Conservation (phyloP, 2,888 invertebrate genomes). For the Apomyelois bistriatella region DNA sequence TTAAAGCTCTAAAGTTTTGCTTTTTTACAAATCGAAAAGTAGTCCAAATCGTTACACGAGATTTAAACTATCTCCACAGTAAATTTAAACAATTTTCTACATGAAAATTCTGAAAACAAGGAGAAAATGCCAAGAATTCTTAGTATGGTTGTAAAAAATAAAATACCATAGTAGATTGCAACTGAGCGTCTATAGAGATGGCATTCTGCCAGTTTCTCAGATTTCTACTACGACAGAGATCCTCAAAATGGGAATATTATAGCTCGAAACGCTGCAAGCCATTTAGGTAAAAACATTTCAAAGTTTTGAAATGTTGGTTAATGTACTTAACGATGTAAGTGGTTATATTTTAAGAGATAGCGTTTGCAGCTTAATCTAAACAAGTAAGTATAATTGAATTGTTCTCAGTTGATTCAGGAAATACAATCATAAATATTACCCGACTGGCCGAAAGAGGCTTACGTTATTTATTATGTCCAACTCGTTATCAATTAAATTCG, state of each 20-base stretch:
- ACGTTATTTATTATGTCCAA: too few species aligned
- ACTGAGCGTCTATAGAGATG: neutral
- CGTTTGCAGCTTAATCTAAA: too few species aligned
- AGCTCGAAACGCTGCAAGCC: neutral
- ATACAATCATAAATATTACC: too few species aligned
- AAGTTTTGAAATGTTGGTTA: neutral
- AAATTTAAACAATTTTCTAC: neutral
- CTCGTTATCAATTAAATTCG: too few species aligned
- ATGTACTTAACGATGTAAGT: neutral
- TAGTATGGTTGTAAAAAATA: neutral
- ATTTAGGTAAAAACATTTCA: conserved; percentile 1
- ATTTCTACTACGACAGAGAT: conserved; percentile 3
- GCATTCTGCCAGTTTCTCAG: neutral
- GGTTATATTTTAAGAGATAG: neutral
- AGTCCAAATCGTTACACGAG: too few species aligned
- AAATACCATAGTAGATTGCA: conserved; percentile 2
- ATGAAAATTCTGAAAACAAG: neutral
- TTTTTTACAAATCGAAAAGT: too few species aligned
- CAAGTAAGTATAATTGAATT: too few species aligned
- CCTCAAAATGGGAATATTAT: conserved; percentile 7
- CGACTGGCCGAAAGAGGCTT: too few species aligned
- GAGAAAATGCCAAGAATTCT: neutral
- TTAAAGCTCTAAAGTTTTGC: too few species aligned
- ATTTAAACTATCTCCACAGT: too few species aligned
- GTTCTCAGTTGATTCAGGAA: too few species aligned